phyloP scores from a whole-genome alignment of 2,113 vertebrate species.

The Bubo blakistoni region DNA sequence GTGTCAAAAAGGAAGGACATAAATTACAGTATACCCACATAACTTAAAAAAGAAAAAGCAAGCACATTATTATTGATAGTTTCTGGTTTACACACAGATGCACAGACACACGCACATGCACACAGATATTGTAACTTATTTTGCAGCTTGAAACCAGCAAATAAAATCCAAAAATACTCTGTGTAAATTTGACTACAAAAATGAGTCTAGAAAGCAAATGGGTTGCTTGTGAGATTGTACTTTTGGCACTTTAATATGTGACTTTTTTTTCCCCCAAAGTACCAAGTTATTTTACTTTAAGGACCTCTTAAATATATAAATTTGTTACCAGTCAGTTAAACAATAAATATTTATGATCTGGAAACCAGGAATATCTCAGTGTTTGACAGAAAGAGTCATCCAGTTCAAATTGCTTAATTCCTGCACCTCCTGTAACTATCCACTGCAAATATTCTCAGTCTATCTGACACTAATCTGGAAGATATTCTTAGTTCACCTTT shows the following conservation, averaged over 20 bases:
- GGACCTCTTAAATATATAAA: background rate
- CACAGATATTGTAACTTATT: background rate
- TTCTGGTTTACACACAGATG: background rate
- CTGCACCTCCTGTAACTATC: background rate
- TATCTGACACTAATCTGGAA: background rate
- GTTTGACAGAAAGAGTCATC: background rate
- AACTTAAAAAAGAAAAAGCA: background rate
- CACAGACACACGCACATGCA: background rate
- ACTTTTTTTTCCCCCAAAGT: background rate
- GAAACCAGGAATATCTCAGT: background rate
- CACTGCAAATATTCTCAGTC: background rate
- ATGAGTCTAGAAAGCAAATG: background rate
- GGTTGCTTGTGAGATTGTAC: background rate
- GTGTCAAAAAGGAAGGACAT: constrained; percentile 33
- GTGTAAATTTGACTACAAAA: background rate
- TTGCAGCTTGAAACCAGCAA: background rate
- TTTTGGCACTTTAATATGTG: background rate
- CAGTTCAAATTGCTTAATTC: background rate
- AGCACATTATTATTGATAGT: background rate
- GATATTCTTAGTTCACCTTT: background rate
- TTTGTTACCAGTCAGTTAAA: background rate
- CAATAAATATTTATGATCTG: background rate
- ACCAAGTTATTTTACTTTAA: background rate
- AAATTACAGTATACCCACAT: background rate
- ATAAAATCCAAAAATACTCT: background rate